Base-by-base conservation (phyloP, 1,140 invertebrate species). In the Listronotus oregonensis region DNA sequence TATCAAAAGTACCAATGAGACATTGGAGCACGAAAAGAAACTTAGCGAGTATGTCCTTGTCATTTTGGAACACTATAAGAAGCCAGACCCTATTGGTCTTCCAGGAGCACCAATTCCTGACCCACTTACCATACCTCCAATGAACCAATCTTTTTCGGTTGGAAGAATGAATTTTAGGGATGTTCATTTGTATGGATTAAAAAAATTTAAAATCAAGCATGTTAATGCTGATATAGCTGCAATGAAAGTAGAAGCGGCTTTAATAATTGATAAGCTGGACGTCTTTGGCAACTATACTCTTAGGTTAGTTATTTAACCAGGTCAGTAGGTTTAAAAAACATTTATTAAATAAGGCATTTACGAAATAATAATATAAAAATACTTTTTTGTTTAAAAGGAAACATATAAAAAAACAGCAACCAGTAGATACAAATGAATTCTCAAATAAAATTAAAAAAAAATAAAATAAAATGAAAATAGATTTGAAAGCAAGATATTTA, bases 51-150 rank as follows among this genome's bases (percentile, higher is more conserved):
- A 90, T 70, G 85, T 94, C 37, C 80, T 88, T 31, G 79, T 81
- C 27, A 82, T 93, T 8, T 73, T 94, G n/a, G 87, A 91, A 44
- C 92, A 94, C 75, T 94, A 89, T 75, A 90, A 94, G 78, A 85
- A 93, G 72, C 81, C 87, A 49, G 89, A 93, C 79, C 89, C 89
- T 0, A 79, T 90, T 0, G 92, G 92, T 0, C 73, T 94, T 9
- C 92, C 92, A 0, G 88, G 88, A 3, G 87, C 84, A 0, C 86
- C 87, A 8, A 85, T 94, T 52, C 89, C 88, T 1, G 90, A 94
- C 78, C 92, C 92, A 0, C 87, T 91, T 82, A 75, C 82, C 0
- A 88, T 93, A n/a, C 91, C 91, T 0, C 86, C 90, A 66, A 87
- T 91, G 80, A 87, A 86, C 57, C 86, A 91, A 54, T 85, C 86